Evolutionary conservation across 2,888 invertebrate genomes (phyloP), one percentile per base, ranked within the genome.

Genomic region (Drosophila diplacantha): DNA sequence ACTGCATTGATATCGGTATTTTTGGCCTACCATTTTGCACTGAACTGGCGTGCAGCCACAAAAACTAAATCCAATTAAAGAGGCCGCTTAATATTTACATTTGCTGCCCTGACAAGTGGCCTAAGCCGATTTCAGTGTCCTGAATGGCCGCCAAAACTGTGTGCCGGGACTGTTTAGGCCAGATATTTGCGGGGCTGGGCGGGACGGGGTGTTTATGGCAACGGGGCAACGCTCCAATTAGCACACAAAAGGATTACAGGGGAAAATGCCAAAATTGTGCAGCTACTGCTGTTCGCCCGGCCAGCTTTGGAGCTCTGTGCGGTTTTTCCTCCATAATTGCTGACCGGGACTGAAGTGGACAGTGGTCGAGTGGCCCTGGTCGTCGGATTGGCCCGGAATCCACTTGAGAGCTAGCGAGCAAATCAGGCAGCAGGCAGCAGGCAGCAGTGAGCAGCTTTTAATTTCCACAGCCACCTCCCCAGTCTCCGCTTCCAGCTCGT

Each of bases 211-310:
- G 72, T 69, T 75, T 78, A 73, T 69, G 72, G 65, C 52, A 46
- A 20, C 39, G 59, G 67, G 69, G 67, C 67, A 78, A 79, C 73
- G 77, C 75, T 80, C 77, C 78, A 78, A 78, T 78, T 78, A 78
- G 77, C 77, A 77, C 80, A 77, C 75, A 78, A 78, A 78, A 74
- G 78, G 78, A 80, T 78, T 78, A 78, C 60, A 53, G 61, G 31
- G 61, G 43, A 78, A 60, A 79, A 70, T 75, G 53, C 63, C 79
- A 64, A 73, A 76, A 75, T 69, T 69, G 49, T 60, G 65, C 38
- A 22, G 35, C 31, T 41, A 50, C 14, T 37, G 46, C 12, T 16
- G 39, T 60, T 34, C 56, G 58, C 70, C 72, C 47, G 72, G 56
- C 63, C 34, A 43, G 60, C 50, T 60, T 51, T 51, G 44, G 57